phyloP scores from a whole-genome alignment of 2,113 vertebrate species.

The Caloenas nicobarica region DNA sequence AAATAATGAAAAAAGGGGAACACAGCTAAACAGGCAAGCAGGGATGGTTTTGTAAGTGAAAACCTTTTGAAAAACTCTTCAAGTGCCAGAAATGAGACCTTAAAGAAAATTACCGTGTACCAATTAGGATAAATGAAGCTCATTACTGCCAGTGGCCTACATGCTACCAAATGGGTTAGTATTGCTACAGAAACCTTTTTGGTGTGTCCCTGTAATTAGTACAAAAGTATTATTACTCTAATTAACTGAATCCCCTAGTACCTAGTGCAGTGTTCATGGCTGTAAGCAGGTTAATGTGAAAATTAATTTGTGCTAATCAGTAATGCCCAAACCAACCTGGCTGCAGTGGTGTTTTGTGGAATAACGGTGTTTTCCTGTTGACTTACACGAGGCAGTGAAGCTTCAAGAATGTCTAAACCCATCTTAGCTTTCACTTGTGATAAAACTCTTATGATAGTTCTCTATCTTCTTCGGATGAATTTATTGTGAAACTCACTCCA shows the following conservation, averaged over 20 bases:
- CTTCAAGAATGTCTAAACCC: not conserved
- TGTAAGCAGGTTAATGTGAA: slow-evolving; percentile 59
- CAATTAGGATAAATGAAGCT: slow-evolving; percentile 21
- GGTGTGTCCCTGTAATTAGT: slow-evolving; percentile 41
- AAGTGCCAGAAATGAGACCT: not conserved
- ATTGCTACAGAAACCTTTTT: slow-evolving; percentile 26
- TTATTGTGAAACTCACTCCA: not conserved
- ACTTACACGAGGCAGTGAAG: not conserved
- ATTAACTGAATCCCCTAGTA: slow-evolving; percentile 54
- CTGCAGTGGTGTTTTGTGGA: not conserved
- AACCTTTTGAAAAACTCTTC: not conserved
- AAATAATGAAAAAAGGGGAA: not conserved
- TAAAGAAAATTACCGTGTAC: not conserved
- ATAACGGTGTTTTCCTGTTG: not conserved
- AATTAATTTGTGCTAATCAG: slow-evolving; percentile 53
- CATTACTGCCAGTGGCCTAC: slow-evolving; percentile 40
- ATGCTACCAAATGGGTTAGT: slow-evolving; percentile 22
- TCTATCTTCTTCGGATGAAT: not conserved
- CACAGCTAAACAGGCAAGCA: not conserved
- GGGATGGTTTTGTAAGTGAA: not conserved
- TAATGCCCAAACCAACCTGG: not conserved
- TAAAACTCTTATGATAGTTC: not conserved
- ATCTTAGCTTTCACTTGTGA: not conserved
- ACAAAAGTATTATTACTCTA: slow-evolving; percentile 45
- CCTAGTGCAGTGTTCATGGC: not conserved